Evolutionary conservation across 2,888 invertebrate genomes (phyloP).

Genomic region (Xanthia togata): DNA sequence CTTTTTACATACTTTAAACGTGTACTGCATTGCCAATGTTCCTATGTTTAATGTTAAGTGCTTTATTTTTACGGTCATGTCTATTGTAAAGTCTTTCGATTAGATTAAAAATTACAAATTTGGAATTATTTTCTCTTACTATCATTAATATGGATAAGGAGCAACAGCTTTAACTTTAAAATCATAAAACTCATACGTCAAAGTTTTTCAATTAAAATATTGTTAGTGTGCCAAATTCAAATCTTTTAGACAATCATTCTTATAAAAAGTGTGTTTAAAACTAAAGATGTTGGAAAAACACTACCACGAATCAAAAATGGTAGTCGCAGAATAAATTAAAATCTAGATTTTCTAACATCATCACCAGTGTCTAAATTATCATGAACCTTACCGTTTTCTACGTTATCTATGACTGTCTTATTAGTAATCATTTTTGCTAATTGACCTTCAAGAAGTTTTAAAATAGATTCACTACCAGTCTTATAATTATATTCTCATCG

Average conservation of each 20-base stretch:
- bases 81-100: neutral
- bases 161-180: neutral
- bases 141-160: neutral
- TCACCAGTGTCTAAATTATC: neutral
- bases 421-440: slow-evolving; percentile 7
- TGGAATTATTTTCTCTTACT: neutral
- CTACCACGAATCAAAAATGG: neutral
- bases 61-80: neutral
- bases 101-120: slow-evolving; percentile 3
- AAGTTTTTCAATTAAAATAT: neutral
- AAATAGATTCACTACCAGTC: slow-evolving; percentile 5
- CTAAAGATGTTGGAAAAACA: neutral
- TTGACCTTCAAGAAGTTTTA: neutral
- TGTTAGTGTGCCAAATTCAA: neutral
- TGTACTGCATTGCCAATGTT: slow-evolving; percentile 38
- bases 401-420: neutral
- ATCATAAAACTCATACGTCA: neutral
- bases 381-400: slow-evolving; percentile 11
- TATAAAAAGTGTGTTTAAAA: neutral
- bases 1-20: slow-evolving; percentile 46
- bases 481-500: neutral
- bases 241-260: neutral
- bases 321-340: neutral
- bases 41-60: neutral
- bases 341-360: neutral